These are phyloP conservation scores for Drosophila subpulchrella DNA, from an alignment of 1,140 invertebrate genomes.

Conservation along the genomic window DNA sequence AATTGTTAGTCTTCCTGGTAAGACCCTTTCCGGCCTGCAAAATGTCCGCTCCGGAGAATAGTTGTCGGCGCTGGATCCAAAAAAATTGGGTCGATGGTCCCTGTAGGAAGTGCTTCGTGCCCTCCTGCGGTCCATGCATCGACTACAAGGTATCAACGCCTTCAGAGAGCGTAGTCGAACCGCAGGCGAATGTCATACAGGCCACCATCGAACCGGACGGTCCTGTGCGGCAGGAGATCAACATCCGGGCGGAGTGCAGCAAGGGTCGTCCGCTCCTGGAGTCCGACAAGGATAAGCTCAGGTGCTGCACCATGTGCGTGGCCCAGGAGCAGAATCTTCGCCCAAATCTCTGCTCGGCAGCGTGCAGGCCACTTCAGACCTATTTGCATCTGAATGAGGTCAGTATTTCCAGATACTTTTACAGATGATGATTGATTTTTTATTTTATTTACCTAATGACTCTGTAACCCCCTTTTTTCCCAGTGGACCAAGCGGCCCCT, in stretches of 20 bases:
- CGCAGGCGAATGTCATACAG: conserved; percentile 11
- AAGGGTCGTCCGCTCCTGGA: conserved; percentile 3
- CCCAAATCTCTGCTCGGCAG: conserved; percentile 45
- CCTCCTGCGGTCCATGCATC: conserved; percentile 27
- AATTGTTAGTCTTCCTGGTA: not conserved
- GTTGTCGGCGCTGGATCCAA: conserved; percentile 34
- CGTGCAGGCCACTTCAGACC: conserved; percentile 45
- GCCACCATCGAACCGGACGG: conserved; percentile 17
- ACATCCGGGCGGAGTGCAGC: conserved; percentile 36
- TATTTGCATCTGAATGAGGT: conserved; percentile 56
- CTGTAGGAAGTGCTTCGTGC: conserved; percentile 39
- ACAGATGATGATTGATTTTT: too few relatives aligned
- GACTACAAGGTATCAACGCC: conserved; percentile 28
- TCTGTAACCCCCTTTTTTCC: too few relatives aligned
- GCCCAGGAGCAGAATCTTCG: conserved; percentile 40
- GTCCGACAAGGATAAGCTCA: not conserved
- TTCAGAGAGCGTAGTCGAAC: not conserved
- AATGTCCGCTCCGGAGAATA: conserved; percentile 41
- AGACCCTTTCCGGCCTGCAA: not conserved
- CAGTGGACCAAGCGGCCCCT: conserved; percentile 54
- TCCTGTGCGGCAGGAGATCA: conserved; percentile 28
- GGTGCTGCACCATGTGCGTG: conserved; percentile 30
- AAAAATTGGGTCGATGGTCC: not conserved
- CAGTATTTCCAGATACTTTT: not conserved
- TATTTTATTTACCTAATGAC: too few relatives aligned